Evolutionary conservation across 2,797 vertebrate genomes (phyloP), one percentile per base, ranked within the genome.

Genomic region (Mus caroli): DNA sequence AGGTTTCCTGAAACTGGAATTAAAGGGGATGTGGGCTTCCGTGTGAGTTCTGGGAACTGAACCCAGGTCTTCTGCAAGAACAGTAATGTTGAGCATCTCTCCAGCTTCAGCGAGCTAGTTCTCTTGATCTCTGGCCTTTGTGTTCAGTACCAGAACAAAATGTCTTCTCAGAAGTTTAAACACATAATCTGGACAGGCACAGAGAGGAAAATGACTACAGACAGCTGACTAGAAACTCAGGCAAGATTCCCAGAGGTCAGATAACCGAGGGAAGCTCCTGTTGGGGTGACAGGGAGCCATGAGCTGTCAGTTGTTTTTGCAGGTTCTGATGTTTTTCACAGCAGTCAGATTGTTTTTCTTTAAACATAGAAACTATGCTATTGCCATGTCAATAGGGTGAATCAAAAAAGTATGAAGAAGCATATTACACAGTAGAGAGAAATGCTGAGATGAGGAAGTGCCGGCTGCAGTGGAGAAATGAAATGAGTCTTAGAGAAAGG

Each of bases 281-380:
- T 11, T 69, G 67, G 43, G 67, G 43, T 26, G 31, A 69, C 17
- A 64, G 60, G 46, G 34, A 40, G 10, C 50, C 46, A 2, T 43
- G 31, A 52, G 67, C 14, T 88, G 8, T 52, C 58, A 37, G 58
- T 28, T 89, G 56, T 28, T 94, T 92, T 92, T 92, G 19, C 28
- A 90, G 62, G 24, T 90, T 62, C 58, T 85, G 28, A 43, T 64
- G 64, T 64, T n/a, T 52, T 37, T 26, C 40, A 90, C 10, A 13
- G 50, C 7, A 40, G 60, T 88, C 92, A 15, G 69, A 69, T 80
- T 91, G 90, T 78, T 88, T 34, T 64, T 37, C 84, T 85, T 82
- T 91, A 88, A 96, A 28, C 37, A 60, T 34, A 95, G 62, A 87
- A 79, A 86, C 24, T 28, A 85, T 43, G 88, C 31, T n/a, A 77